Evolutionary conservation across 2,113 vertebrate genomes (phyloP).

Genomic region (Uropsilus gracilis): DNA sequence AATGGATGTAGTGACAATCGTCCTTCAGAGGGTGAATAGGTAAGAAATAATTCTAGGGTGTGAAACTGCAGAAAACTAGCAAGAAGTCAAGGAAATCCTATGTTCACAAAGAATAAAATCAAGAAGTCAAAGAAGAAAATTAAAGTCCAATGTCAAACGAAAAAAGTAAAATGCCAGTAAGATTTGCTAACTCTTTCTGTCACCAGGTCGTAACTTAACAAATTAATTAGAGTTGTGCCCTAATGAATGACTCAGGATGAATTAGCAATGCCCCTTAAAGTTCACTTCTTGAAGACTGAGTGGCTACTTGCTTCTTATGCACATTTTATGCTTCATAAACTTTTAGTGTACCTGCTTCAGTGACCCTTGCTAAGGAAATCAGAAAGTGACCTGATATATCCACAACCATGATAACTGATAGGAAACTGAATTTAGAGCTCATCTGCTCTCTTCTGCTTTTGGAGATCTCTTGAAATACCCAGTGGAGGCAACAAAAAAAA

Average conservation of each 20-base stretch:
- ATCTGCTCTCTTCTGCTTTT: background rate
- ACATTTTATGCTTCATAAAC: slow-evolving; percentile 66
- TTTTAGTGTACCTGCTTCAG: slow-evolving; percentile 45
- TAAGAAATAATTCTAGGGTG: too few relatives aligned
- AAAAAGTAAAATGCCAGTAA: background rate
- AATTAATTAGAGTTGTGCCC: slow-evolving; percentile 73
- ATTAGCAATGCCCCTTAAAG: slow-evolving; percentile 53
- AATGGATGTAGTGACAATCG: background rate
- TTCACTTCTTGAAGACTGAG: background rate
- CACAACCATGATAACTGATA: background rate
- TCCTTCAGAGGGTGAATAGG: too few relatives aligned
- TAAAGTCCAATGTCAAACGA: too few relatives aligned
- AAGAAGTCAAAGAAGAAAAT: too few relatives aligned
- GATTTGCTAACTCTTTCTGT: slow-evolving; percentile 51
- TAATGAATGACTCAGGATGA: slow-evolving; percentile 58
- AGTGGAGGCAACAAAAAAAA: background rate
- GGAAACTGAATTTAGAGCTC: background rate
- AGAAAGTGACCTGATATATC: background rate
- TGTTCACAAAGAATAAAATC: too few relatives aligned
- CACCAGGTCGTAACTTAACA: slow-evolving; percentile 70
- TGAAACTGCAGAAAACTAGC: too few relatives aligned
- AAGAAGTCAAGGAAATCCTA: too few relatives aligned
- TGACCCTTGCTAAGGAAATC: background rate
- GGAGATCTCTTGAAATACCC: background rate
- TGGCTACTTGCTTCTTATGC: slow-evolving; percentile 47